phyloP scores from a whole-genome alignment of 2,113 vertebrate species.

The Perccottus glenii region DNA sequence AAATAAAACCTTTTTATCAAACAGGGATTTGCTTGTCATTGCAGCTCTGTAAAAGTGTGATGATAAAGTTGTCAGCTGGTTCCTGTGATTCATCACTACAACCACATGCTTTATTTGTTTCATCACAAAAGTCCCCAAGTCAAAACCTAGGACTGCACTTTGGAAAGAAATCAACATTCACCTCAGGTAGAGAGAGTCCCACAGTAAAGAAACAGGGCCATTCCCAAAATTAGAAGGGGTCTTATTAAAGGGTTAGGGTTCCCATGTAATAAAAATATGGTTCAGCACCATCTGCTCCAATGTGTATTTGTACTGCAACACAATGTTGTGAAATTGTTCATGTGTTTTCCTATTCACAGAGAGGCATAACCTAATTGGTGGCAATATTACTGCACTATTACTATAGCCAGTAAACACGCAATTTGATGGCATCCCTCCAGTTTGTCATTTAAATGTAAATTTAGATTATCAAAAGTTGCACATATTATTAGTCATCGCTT shows the following conservation, averaged over 20 bases:
- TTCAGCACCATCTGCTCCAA: background rate
- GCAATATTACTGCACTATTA: no score
- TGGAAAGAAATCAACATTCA: no score
- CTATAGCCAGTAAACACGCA: no score
- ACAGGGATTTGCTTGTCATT: slow-evolving; percentile 24
- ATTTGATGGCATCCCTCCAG: no score
- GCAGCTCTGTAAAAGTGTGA: slow-evolving; percentile 42
- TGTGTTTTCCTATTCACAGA: background rate
- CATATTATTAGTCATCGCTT: no score
- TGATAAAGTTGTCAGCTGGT: slow-evolving; percentile 29
- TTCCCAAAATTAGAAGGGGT: background rate
- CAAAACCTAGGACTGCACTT: slow-evolving; percentile 9
- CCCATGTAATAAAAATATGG: background rate
- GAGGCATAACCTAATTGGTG: no score
- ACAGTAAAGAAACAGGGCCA: background rate
- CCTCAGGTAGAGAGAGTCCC: background rate
- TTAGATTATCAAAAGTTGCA: no score
- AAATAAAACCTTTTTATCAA: slow-evolving; percentile 28
- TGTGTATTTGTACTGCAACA: background rate
- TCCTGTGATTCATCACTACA: slow-evolving; percentile 50
- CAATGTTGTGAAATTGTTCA: background rate
- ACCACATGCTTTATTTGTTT: slow-evolving; percentile 4
- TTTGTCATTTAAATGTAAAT: no score
- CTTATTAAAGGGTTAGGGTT: background rate
- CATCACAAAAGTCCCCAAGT: slow-evolving; percentile 27